phyloP scores from a whole-genome alignment of 2,797 vertebrate genomes.

The Fistularia commersonii region DNA sequence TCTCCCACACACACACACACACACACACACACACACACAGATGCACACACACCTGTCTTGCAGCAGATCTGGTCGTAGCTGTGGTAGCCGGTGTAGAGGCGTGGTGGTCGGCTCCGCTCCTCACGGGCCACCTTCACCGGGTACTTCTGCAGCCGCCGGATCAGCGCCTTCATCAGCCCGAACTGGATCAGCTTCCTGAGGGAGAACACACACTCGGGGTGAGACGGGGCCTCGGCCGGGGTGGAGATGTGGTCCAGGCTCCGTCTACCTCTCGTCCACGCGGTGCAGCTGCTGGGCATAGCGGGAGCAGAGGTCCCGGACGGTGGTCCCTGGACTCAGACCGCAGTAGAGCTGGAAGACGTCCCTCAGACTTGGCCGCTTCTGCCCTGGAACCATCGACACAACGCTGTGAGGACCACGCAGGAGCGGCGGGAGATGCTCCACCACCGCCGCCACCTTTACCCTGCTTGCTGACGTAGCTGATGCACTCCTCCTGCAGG shows the following conservation, averaged over 20 bases:
- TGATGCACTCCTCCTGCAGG: constrained; percentile 93
- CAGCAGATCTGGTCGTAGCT: constrained; percentile 99
- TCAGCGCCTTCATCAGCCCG: constrained; percentile 92
- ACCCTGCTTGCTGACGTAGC: constrained; percentile 92
- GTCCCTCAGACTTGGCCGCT: constrained; percentile 87
- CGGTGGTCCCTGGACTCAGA: constrained; percentile 94
- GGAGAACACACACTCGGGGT: not conserved
- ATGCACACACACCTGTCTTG: constrained; percentile 84
- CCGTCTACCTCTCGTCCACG: constrained; percentile 87
- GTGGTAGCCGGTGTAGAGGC: constrained; percentile 93
- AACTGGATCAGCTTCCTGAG: constrained; percentile 95
- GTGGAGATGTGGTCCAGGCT: not conserved
- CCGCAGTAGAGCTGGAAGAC: constrained; percentile 97
- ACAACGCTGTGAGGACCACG: too few relatives aligned
- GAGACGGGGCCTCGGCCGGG: too few relatives aligned
- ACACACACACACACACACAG: too few relatives aligned
- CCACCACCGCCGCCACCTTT: too few relatives aligned
- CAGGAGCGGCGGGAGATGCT: too few relatives aligned
- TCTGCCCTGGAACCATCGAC: constrained; percentile 80
- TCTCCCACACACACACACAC: not conserved
- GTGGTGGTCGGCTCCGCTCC: constrained; percentile 85
- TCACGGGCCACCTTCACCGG: constrained; percentile 88
- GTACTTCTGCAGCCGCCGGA: constrained; percentile 94
- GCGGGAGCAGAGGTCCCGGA: constrained; percentile 93
- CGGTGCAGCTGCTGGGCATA: constrained; percentile 91